These are phyloP conservation scores for Poeciliopsis presidionis DNA, from an alignment of 2,797 vertebrate species.

Conservation along the genomic window DNA sequence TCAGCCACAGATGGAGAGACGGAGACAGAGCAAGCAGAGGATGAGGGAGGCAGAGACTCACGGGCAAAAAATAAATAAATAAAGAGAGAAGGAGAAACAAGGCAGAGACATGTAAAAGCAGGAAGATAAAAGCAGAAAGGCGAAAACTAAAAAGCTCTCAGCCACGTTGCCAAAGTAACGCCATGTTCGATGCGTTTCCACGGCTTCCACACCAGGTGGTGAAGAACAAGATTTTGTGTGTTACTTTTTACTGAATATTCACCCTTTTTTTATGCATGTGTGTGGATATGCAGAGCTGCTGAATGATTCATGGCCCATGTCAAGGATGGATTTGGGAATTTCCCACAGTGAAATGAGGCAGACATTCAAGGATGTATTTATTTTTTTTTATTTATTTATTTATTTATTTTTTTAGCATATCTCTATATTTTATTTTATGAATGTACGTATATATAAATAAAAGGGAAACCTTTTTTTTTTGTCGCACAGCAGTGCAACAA, in stretches of 20 bases:
- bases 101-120: conserved; percentile 36
- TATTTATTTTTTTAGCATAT: too few species aligned
- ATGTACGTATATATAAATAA: not conserved
- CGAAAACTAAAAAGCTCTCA: conserved; percentile 53
- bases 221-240: conserved; percentile 28
- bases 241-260: not conserved
- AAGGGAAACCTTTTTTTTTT: not conserved
- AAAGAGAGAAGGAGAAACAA: conserved; percentile 3
- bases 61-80: conserved; percentile 10
- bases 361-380: not conserved
- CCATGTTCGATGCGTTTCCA: conserved; percentile 55
- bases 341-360: not conserved
- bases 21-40: conserved; percentile 17
- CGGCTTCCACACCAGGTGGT: conserved; percentile 38
- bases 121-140: conserved; percentile 32
- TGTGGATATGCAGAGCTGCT: not conserved
- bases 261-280: not conserved
- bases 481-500: not conserved
- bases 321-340: not conserved
- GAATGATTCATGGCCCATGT: not conserved
- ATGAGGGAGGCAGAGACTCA: conserved; percentile 30
- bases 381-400: too few species aligned
- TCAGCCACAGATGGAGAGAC: conserved; percentile 55
- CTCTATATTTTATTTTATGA: not conserved
- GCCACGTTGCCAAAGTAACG: conserved; percentile 53